These are phyloP conservation scores for Helicolenus hilgendorfi DNA, from an alignment of 2,797 vertebrate species.

Conservation along the genomic window DNA sequence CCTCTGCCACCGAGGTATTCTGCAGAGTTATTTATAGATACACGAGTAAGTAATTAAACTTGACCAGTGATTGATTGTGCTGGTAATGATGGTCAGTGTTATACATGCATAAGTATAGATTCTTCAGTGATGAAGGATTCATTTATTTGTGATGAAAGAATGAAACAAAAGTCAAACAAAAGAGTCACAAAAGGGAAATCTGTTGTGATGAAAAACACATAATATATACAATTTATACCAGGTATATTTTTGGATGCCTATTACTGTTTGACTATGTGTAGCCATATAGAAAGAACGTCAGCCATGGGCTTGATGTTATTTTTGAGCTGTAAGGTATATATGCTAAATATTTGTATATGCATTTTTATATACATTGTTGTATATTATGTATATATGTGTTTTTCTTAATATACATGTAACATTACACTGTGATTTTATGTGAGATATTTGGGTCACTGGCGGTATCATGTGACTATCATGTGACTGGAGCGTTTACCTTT, in stretches of 20 bases:
- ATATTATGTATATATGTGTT: no score
- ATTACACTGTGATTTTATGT: no score
- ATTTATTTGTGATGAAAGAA: not conserved
- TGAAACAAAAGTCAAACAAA: not conserved
- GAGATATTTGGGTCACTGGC: no score
- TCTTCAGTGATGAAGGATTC: not conserved
- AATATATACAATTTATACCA: not conserved
- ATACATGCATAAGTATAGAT: constrained; percentile 6
- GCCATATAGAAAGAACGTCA: no score
- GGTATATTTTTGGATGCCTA: not conserved
- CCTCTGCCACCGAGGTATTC: not conserved
- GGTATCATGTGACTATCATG: no score
- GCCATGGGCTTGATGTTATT: no score
- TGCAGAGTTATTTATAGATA: constrained; percentile 36
- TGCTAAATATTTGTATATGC: no score
- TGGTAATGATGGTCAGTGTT: constrained; percentile 34
- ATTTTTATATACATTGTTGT: no score
- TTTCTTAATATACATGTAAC: no score
- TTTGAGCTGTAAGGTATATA: no score
- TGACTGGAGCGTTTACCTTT: no score
- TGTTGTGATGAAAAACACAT: not conserved
- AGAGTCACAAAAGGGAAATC: not conserved
- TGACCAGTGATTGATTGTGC: constrained; percentile 45
- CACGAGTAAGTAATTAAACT: constrained; percentile 52
- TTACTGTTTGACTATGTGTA: not conserved